Evolutionary conservation across 92 coral and sea anemone genomes (phyloP).

Genomic region (Meandrina meandrites): DNA sequence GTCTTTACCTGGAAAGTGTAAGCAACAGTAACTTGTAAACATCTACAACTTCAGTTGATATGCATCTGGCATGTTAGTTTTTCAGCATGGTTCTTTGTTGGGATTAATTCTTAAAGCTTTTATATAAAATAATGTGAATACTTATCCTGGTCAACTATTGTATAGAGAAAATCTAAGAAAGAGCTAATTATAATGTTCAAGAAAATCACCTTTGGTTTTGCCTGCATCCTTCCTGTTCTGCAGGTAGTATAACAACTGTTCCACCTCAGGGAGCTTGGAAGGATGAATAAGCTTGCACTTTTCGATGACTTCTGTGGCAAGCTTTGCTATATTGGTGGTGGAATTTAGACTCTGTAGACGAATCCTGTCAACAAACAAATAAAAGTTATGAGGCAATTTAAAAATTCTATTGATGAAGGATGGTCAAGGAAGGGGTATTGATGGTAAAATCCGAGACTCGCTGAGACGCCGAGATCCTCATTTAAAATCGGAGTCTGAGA

Average conservation of each 20-base stretch:
- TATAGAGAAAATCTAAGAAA: neutral
- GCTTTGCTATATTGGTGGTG: constrained; percentile 80
- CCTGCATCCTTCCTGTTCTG: constrained; percentile 87
- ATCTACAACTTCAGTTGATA: too few species aligned
- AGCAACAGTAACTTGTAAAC: neutral
- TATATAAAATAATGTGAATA: too few species aligned
- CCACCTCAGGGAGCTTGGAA: constrained; percentile 94
- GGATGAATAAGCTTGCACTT: constrained; percentile 98
- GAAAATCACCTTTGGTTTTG: constrained; percentile 27
- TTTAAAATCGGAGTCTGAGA: too few species aligned
- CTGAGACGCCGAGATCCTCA: too few species aligned
- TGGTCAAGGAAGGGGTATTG: too few species aligned
- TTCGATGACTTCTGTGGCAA: constrained; percentile 92
- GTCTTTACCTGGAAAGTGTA: constrained; percentile 36
- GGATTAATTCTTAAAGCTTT: too few species aligned
- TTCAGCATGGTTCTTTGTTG: too few species aligned
- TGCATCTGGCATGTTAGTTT: too few species aligned
- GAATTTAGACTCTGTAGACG: constrained; percentile 91
- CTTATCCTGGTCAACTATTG: too few species aligned
- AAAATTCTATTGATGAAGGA: neutral
- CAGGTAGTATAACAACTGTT: constrained; percentile 88
- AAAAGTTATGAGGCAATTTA: neutral
- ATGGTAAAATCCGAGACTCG: too few species aligned
- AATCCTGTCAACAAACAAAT: constrained; percentile 60
- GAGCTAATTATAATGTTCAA: neutral